Evolutionary conservation across 2,113 vertebrate species (phyloP).

Genomic region (Sylvilagus bachmani): DNA sequence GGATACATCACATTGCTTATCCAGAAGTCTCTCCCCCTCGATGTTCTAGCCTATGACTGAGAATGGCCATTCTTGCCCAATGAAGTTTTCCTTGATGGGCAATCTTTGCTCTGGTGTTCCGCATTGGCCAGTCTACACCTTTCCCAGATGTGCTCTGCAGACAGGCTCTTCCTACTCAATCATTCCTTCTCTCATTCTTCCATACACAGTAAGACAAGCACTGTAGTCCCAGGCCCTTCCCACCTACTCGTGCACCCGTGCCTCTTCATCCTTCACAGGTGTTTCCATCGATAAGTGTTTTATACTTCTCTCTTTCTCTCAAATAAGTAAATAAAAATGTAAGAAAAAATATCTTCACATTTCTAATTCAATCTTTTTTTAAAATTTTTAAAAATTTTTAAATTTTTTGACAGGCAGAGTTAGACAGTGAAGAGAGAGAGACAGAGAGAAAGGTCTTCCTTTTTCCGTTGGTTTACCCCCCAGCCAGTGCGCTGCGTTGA

Average conservation of each 20-base stretch:
- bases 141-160: neutral
- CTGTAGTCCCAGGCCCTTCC: neutral
- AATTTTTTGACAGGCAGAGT: too few relatives aligned
- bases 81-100: neutral
- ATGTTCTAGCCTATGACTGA: neutral
- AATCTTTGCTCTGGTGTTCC: neutral
- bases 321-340: too few relatives aligned
- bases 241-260: neutral
- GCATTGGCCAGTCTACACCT: neutral
- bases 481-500: too few relatives aligned
- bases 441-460: too few relatives aligned
- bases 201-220: neutral
- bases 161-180: neutral
- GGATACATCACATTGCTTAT: neutral
- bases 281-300: neutral
- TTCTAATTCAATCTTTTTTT: neutral
- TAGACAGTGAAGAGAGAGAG: too few relatives aligned
- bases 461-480: too few relatives aligned
- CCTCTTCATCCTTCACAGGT: neutral
- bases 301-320: neutral
- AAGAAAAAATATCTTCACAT: too few relatives aligned
- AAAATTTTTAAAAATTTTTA: too few relatives aligned
- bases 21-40: neutral
- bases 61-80: neutral
- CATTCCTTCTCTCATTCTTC: neutral